Percentiles rank a stretch among this genome's conserved stretches.
phyloP scores from a whole-genome alignment of 2,113 vertebrate genomes.

The Oxyura jamaicensis region DNA sequence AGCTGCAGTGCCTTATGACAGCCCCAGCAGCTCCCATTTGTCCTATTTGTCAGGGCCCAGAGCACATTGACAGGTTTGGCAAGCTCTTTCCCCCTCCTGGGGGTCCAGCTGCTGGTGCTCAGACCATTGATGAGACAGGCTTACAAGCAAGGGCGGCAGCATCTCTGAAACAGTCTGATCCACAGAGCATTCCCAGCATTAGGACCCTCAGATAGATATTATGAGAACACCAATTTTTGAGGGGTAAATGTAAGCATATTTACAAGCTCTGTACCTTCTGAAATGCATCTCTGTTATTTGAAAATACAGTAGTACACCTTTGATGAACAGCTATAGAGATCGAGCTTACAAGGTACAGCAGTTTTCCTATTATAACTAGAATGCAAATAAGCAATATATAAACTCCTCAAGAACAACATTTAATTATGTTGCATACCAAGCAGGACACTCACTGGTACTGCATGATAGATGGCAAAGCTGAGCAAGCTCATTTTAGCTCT shows the following conservation, averaged over 20 bases:
- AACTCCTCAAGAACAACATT: conserved; percentile 28
- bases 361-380: neutral
- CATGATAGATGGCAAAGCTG: neutral
- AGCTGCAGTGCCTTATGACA: neutral
- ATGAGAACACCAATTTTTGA: neutral
- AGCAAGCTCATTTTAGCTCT: neutral
- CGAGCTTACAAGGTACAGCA: neutral
- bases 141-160: no score
- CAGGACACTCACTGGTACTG: neutral
- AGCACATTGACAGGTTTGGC: neutral
- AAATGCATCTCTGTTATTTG: neutral
- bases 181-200: neutral
- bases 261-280: neutral
- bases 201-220: accelerated
- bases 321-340: neutral
- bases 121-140: neutral
- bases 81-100: neutral
- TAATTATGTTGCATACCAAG: conserved; percentile 6
- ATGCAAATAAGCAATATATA: neutral
- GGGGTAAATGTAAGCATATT: neutral
- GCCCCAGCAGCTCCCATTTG: neutral
- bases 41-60: neutral
- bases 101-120: neutral
- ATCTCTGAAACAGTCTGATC: accelerated
- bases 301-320: neutral